Conservation (phyloP, 2,888 invertebrate species). For the Scaptodrosophila latifasciaeformis region DNA sequence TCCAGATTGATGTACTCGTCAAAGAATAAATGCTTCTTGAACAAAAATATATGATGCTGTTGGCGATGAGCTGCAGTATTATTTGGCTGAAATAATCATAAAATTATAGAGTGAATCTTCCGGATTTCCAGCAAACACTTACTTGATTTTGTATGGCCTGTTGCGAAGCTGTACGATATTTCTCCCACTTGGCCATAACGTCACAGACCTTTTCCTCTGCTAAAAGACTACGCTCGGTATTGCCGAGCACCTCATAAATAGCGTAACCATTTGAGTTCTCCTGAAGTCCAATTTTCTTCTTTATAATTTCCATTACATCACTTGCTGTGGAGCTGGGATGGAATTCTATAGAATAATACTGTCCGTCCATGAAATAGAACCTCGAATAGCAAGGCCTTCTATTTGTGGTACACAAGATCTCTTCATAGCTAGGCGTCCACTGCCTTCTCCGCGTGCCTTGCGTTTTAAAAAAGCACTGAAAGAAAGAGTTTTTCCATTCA, state of each 20-base stretch:
- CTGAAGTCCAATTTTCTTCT: conserved; percentile 88
- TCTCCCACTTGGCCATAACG: conserved; percentile 96
- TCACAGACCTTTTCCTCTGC: conserved; percentile 93
- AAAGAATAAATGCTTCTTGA: conserved; percentile 89
- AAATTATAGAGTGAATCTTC: neutral
- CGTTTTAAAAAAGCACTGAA: conserved; percentile 81
- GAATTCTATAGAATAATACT: conserved; percentile 95
- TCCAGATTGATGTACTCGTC: conserved; percentile 86
- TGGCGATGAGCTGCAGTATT: conserved; percentile 39
- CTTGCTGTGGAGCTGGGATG: conserved; percentile 94
- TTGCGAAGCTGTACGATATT: conserved; percentile 84
- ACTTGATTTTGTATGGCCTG: conserved; percentile 75
- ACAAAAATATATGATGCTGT: conserved; percentile 82
- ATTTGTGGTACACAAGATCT: conserved; percentile 93
- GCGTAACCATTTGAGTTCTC: conserved; percentile 83
- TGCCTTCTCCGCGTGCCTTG: conserved; percentile 87
- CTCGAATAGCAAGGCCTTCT: conserved; percentile 92
- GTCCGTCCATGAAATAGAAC: conserved; percentile 94
- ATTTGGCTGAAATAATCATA: conserved; percentile 59
- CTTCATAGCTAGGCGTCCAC: conserved; percentile 93
- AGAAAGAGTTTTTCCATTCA: neutral
- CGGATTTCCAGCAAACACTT: conserved; percentile 5
- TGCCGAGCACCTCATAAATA: conserved; percentile 92
- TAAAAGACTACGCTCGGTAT: conserved; percentile 88
- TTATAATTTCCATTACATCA: conserved; percentile 90